Percentiles rank a stretch among this genome's conserved stretches.
These are phyloP conservation scores for Pedicia rivosa DNA, from an alignment of 2,888 invertebrate genomes.

Conservation along the genomic window DNA sequence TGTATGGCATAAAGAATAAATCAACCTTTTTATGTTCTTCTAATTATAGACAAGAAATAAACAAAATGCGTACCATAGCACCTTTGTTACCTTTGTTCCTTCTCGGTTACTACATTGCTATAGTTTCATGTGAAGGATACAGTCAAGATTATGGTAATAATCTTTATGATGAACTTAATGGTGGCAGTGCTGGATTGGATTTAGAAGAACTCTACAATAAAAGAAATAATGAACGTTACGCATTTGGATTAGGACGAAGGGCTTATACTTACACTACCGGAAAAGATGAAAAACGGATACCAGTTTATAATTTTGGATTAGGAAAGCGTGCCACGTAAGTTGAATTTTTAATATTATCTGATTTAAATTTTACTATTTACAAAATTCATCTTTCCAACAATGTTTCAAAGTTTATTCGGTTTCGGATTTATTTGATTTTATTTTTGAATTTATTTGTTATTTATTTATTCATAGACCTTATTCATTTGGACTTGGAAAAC, in stretches of 20 bases:
- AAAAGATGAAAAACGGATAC: constrained; percentile 27
- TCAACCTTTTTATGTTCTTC: too few relatives aligned
- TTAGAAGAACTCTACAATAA: constrained; percentile 24
- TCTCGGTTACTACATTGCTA: constrained; percentile 7
- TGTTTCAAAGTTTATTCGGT: neutral
- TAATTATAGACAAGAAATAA: too few relatives aligned
- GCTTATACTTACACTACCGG: constrained; percentile 30
- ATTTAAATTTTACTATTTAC: constrained; percentile 1
- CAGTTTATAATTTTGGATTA: constrained; percentile 28
- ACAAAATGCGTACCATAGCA: constrained; percentile 10
- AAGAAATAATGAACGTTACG: constrained; percentile 42
- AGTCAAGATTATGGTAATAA: constrained; percentile 9
- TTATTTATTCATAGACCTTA: constrained; percentile 19
- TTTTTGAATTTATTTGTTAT: neutral
- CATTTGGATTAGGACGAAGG: constrained; percentile 54
- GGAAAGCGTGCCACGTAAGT: constrained; percentile 23
- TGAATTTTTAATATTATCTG: neutral
- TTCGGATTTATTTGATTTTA: neutral
- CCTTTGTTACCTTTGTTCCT: constrained; percentile 8
- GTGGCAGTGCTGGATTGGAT: neutral
- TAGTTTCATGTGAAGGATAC: constrained; percentile 7
- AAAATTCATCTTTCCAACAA: neutral
- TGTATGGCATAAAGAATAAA: too few relatives aligned
- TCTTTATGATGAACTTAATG: neutral
- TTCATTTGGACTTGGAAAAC: constrained; percentile 29